phyloP scores from a whole-genome alignment of 2,888 invertebrate genomes.

The Plutella xylostella region DNA sequence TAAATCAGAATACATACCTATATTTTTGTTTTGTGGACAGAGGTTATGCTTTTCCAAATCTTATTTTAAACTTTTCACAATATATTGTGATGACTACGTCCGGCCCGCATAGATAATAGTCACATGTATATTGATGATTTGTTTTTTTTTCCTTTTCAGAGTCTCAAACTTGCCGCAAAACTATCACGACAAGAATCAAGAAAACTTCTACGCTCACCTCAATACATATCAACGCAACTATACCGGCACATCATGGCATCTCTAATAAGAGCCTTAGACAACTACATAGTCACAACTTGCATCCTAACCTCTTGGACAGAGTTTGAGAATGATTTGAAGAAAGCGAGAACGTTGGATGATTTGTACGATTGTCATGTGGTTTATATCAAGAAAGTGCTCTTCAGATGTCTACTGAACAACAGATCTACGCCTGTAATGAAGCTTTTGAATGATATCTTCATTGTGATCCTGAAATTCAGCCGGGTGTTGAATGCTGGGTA shows the following conservation, averaged over 20 bases:
- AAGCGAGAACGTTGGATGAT: constrained; percentile 76
- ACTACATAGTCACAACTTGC: constrained; percentile 82
- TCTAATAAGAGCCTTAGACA: constrained; percentile 79
- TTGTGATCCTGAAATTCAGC: constrained; percentile 78
- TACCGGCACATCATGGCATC: constrained; percentile 82
- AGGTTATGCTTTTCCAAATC: too few relatives aligned
- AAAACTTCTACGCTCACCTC: constrained; percentile 69
- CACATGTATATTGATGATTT: background rate
- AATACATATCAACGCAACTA: constrained; percentile 78
- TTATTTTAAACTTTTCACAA: too few relatives aligned
- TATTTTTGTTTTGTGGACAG: too few relatives aligned
- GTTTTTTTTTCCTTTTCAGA: constrained; percentile 33
- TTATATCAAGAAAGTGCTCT: constrained; percentile 81
- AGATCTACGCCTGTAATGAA: constrained; percentile 77
- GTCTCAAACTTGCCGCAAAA: constrained; percentile 72
- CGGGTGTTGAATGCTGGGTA: constrained; percentile 67
- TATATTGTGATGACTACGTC: too few relatives aligned
- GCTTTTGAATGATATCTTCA: constrained; percentile 77
- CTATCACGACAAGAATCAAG: constrained; percentile 50
- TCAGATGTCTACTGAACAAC: constrained; percentile 79
- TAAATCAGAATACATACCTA: too few relatives aligned
- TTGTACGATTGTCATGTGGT: constrained; percentile 78
- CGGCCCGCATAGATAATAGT: background rate
- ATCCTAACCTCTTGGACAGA: constrained; percentile 80
- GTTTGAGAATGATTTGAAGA: constrained; percentile 75